Evolutionary conservation across 64 coral and sea anemone species (phyloP), one percentile per base, ranked within the genome.

Genomic region (Pocillopora verrucosa): DNA sequence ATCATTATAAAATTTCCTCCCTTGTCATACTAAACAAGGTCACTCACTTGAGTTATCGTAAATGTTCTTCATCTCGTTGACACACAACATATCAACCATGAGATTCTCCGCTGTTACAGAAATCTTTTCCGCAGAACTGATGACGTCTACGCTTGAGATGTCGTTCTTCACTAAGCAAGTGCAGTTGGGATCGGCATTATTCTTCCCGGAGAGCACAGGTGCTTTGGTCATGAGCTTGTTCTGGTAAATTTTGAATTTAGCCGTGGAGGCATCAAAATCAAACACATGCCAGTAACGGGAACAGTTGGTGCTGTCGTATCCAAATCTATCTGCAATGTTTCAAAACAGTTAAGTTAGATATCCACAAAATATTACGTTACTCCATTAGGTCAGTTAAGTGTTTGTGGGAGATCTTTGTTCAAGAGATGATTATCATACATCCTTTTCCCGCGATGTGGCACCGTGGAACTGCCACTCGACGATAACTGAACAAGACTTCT

Each of bases 201-300:
- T 82, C 20, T 89, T 78, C 75, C 89, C 75, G 11, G 84, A 72
- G 0, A 87, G 89, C 0, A 58, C 84, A 1, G 86, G 85, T 34
- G 86, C 89, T 10, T n/a, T 88, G 12, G 35, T 82, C 30, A 80
- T 91, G 9, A 95, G 73, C 64, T 76, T 91, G 77, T 90, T 60
- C 5, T 79, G 78, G 30, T 95, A 90, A 56, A 92, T 95, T 57
- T 90, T 95, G 73, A 95, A 95, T 70, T 95, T 95, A 51, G 93
- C 93, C 0, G 93, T 95, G 37, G 93, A 95, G 9, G 93, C 93
- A 35, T 95, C 93, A 45, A 95, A 95, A 61, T 90, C 89, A 19
- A 95, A 80, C 25, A 95, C 93, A 63, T 95, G 89, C 93, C 93
- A 95, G 57, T 91, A 95, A 22, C 93, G 93, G 45, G 93, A 95